Conservation (phyloP, 2,888 invertebrate genomes). For the Onthophagus sagittarius region DNA sequence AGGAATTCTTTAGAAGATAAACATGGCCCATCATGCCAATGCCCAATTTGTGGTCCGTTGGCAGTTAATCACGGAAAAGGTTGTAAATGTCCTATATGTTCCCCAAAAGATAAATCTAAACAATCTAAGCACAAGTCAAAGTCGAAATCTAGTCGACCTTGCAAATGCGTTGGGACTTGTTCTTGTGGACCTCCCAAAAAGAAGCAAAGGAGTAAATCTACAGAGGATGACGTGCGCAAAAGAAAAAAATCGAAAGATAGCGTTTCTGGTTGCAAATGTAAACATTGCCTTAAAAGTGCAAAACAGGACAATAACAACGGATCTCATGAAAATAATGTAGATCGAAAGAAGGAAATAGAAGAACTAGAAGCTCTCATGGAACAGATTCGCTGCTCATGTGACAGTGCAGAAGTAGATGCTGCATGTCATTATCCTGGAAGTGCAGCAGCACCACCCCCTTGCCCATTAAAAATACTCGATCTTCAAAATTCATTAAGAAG, state of each 20-base stretch:
- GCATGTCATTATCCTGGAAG: background rate
- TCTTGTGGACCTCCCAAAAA: background rate
- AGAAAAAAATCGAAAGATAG: background rate
- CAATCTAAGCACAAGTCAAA: background rate
- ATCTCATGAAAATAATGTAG: background rate
- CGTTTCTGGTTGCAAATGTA: background rate
- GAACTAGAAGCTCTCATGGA: background rate
- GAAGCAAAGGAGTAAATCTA: background rate
- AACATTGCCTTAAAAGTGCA: background rate
- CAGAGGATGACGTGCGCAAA: background rate
- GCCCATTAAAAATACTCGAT: conserved; percentile 25
- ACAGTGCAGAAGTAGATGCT: background rate
- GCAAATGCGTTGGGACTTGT: background rate
- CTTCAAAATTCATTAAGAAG: conserved; percentile 36
- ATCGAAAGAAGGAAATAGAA: conserved; percentile 7
- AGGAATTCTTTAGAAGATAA: background rate
- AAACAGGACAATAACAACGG: background rate
- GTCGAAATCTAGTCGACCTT: background rate
- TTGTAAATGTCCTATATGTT: conserved; percentile 17
- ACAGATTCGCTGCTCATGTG: background rate
- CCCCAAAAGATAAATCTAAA: background rate
- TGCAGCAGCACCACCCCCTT: background rate
- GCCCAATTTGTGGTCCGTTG: conserved; percentile 3
- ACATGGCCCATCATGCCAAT: conserved; percentile 14
- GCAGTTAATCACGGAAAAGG: conserved; percentile 8